Evolutionary conservation across 37 sponge, comb jelly and placozoan species (phyloP).

Genomic region (Petrosia ficiformis): DNA sequence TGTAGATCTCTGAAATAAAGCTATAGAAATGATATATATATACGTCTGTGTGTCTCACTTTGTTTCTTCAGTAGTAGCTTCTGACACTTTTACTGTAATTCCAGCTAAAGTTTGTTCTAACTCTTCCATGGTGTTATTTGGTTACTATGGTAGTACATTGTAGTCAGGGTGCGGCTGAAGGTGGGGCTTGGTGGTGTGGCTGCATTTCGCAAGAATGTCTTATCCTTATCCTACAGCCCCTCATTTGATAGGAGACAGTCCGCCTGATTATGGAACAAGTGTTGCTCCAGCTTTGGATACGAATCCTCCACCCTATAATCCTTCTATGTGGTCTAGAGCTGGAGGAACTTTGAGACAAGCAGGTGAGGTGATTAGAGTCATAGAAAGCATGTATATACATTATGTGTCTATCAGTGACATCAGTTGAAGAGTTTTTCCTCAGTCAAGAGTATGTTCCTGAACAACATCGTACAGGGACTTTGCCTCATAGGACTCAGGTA

Average conservation of each 20-base stretch:
- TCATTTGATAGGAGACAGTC: neutral
- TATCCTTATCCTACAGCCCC: constrained; percentile 7
- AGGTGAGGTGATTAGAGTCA: neutral
- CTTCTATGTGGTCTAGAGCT: neutral
- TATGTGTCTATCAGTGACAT: too few relatives aligned
- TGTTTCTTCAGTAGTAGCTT: neutral
- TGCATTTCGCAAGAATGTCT: neutral
- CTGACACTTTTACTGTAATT: constrained; percentile 9
- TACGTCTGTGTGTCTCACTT: neutral
- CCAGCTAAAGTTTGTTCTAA: constrained; percentile 4
- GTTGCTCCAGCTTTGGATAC: too few relatives aligned
- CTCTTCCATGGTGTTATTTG: constrained; percentile 12
- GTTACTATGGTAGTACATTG: neutral
- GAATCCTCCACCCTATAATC: too few relatives aligned
- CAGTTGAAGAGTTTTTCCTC: neutral
- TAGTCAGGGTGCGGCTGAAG: neutral
- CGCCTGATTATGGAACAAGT: constrained; percentile 13
- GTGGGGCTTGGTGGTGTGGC: neutral
- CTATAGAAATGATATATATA: too few relatives aligned
- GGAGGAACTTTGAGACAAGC: neutral
- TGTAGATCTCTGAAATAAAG: too few relatives aligned
- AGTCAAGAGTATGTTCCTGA: constrained; percentile 1
- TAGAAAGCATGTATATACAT: neutral
- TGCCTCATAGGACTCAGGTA: neutral
- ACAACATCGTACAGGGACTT: neutral